These are phyloP conservation scores for Steinernema scapterisci DNA, from an alignment of 2,888 invertebrate genomes.

Conservation along the genomic window DNA sequence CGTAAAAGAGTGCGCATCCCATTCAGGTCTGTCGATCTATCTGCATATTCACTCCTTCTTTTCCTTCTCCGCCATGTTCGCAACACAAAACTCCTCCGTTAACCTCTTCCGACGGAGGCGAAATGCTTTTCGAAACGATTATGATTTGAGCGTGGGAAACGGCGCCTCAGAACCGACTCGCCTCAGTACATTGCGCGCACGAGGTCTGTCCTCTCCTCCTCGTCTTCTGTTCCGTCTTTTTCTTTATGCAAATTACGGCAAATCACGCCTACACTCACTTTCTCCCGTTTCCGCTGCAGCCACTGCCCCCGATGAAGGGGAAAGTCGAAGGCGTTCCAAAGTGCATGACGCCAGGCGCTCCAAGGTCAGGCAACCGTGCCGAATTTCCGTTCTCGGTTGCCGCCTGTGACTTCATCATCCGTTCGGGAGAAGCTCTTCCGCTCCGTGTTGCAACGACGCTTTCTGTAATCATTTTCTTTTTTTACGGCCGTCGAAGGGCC, in stretches of 20 bases:
- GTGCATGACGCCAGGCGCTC: neutral
- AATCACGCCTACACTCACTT: conserved; percentile 1
- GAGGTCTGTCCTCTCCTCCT: neutral
- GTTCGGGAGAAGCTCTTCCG: neutral
- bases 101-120: neutral
- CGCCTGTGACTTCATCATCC: neutral
- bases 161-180: neutral
- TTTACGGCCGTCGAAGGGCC: neutral
- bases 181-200: neutral
- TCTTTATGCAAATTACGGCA: conserved; percentile 27
- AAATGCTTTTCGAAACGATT: neutral
- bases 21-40: neutral
- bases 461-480: neutral
- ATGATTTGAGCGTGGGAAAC: conserved; percentile 6
- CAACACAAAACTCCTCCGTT: neutral
- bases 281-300: neutral
- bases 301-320: neutral
- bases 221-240: neutral
- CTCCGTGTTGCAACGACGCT: neutral
- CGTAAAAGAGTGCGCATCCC: neutral
- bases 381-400: conserved; percentile 10
- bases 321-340: neutral
- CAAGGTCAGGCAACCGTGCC: conserved; percentile 28
- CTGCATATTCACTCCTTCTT: neutral
- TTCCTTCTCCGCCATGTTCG: neutral